A percentile compares a stretch with the other conserved stretches of the same genome.
phyloP scores from a whole-genome alignment of 2,113 vertebrate genomes.

The Micronycteris hirsuta region DNA sequence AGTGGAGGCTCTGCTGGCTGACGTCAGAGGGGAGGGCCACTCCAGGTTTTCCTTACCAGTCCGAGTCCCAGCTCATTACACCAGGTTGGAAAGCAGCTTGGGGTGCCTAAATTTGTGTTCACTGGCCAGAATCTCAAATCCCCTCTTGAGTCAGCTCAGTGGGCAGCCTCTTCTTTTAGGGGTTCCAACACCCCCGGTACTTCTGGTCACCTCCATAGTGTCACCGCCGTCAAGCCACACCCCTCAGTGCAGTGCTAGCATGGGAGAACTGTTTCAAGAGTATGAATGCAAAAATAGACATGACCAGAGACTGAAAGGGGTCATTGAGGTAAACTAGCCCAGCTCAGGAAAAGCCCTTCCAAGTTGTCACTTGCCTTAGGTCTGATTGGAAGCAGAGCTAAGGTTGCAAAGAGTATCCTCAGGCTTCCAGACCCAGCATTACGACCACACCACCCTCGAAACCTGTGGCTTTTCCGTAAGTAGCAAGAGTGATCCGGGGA shows the following conservation, averaged over 20 bases:
- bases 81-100: background rate
- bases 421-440: background rate
- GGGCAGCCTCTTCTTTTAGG: background rate
- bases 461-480: background rate
- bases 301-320: background rate
- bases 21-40: fast-evolving
- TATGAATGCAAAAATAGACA: no score
- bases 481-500: background rate
- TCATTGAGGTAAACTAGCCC: background rate
- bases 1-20: background rate
- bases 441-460: background rate
- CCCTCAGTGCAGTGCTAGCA: background rate
- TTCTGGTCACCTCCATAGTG: background rate
- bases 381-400: background rate
- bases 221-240: fast-evolving
- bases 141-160: background rate
- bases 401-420: background rate
- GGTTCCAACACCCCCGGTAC: background rate
- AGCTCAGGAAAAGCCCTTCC: background rate
- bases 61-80: background rate
- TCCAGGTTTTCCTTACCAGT: background rate
- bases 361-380: background rate
- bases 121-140: background rate
- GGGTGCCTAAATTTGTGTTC: background rate
- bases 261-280: background rate